Percentiles rank a stretch among this genome's conserved stretches.
Conservation (phyloP, 2,113 vertebrate species). For the Siphamia tubifer region DNA sequence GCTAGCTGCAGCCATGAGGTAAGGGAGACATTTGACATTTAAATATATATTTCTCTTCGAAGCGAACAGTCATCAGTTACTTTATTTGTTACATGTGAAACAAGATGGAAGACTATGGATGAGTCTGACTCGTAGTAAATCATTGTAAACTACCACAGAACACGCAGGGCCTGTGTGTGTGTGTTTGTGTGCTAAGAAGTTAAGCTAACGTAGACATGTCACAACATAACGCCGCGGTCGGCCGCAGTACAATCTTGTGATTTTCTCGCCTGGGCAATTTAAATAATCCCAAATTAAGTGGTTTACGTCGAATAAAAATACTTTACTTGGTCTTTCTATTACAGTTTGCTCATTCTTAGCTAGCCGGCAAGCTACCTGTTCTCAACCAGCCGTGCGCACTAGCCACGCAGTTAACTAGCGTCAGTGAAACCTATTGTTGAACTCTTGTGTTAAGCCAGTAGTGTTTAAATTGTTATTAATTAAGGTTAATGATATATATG, state of each 20-base stretch:
- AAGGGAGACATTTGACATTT: background rate
- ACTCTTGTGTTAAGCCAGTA: no score
- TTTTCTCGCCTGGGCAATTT: background rate
- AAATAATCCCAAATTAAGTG: background rate
- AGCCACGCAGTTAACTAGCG: no score
- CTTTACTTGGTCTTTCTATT: no score
- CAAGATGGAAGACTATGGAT: accelerated
- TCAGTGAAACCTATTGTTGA: no score
- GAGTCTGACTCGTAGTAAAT: background rate
- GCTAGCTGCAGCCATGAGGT: slow-evolving; percentile 68
- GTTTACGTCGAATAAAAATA: no score
- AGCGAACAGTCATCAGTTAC: accelerated
- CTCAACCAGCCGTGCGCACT: no score
- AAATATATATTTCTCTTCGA: background rate
- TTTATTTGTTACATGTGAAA: background rate
- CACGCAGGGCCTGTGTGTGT: slow-evolving; percentile 2
- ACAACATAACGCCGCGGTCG: background rate
- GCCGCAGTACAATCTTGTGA: background rate
- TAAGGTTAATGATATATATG: no score
- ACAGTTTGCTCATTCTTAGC: no score
- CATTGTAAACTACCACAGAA: background rate
- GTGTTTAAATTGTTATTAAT: no score
- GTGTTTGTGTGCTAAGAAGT: slow-evolving; percentile 8
- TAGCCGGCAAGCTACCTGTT: no score
- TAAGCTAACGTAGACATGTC: background rate